These are phyloP conservation scores for Mionectes macconnelli DNA, from an alignment of 2,113 vertebrate species.

Conservation along the genomic window DNA sequence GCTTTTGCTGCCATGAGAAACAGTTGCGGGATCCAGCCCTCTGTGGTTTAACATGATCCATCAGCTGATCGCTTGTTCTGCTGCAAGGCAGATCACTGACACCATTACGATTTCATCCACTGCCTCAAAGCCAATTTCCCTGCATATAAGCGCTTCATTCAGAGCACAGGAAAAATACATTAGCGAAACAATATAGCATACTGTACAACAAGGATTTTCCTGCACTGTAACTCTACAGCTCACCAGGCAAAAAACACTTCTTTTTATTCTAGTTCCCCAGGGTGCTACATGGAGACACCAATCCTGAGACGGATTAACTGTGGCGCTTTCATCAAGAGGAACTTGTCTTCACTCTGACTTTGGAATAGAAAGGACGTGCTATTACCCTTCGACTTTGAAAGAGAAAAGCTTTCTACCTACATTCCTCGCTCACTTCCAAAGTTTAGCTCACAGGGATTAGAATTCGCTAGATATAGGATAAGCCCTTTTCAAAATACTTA, in stretches of 20 bases:
- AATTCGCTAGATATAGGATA: conserved; percentile 34
- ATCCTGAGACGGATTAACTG: conserved; percentile 45
- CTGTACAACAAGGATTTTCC: conserved; percentile 65
- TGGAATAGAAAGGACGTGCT: conserved; percentile 48
- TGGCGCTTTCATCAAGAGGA: conserved; percentile 60
- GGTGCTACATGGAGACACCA: conserved; percentile 55
- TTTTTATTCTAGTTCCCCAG: conserved; percentile 59
- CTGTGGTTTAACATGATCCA: conserved; percentile 56
- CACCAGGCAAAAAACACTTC: conserved; percentile 42
- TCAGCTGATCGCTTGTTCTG: conserved; percentile 49
- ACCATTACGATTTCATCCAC: not conserved
- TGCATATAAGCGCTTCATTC: conserved; percentile 46
- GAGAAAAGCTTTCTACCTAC: conserved; percentile 42
- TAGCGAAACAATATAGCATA: conserved; percentile 50
- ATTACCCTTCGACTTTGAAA: not conserved
- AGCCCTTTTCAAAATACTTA: conserved; percentile 12
- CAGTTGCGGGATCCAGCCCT: not conserved
- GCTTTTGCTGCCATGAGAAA: not conserved
- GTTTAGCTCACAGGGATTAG: conserved; percentile 39
- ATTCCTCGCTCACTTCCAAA: not conserved
- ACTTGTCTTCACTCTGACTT: conserved; percentile 42
- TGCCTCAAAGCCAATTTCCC: conserved; percentile 59
- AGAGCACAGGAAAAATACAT: conserved; percentile 49
- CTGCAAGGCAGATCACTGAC: conserved; percentile 41
- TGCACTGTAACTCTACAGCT: conserved; percentile 58